Base-by-base conservation (phyloP, 2,888 invertebrate genomes). In the Nemotelus pantherinus region DNA sequence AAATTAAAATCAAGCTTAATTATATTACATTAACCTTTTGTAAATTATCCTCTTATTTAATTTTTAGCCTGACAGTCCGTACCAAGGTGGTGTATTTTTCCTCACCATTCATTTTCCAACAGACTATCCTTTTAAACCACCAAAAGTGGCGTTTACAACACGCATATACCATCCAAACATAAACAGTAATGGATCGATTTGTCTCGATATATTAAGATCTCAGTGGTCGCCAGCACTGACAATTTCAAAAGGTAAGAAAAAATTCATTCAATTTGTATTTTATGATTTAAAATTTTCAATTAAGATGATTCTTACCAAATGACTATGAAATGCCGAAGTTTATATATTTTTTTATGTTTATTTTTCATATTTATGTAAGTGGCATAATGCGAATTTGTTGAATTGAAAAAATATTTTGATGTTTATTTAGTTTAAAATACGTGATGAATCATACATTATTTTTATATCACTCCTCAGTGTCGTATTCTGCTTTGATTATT, bases 131-230 rank as follows among this genome's bases (percentile, higher is more conserved):
- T 99, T 99, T 90, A 99, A 99, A 93, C 99, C 99, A 89, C 99
- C 99, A 87, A 99, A 98, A 95, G 98, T 99, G 90, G 97, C 98
- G 89, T 99, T 99, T 92, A 99, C 98, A 89, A 99, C 99, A 88
- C 95, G 98, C 91, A 99, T 99, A 90, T 99, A 99, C 92, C 99
- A 99, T 90, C 99, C 99, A 88, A 99, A 99, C 92, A 99, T 99
- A 91, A 99, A 99, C 94, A 98, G 98, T 93, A 99, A 99, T 92
- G 99, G 99, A 90, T 98, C 98, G 91, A 99, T 99, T 92, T 99
- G 99, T 91, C 94, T 99, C 90, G 99, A 99, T 90, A 99, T 99
- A 90, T 92, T 99, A 90, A 94, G 98, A 90, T 94, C 98, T 91
- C 99, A 99, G 90, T 99, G 99, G 99, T 99, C 99, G 85, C 99